Percentiles rank a stretch among this genome's conserved stretches.
These are phyloP conservation scores for Lycorma delicatula DNA, from an alignment of 1,140 invertebrate species.

Conservation along the genomic window DNA sequence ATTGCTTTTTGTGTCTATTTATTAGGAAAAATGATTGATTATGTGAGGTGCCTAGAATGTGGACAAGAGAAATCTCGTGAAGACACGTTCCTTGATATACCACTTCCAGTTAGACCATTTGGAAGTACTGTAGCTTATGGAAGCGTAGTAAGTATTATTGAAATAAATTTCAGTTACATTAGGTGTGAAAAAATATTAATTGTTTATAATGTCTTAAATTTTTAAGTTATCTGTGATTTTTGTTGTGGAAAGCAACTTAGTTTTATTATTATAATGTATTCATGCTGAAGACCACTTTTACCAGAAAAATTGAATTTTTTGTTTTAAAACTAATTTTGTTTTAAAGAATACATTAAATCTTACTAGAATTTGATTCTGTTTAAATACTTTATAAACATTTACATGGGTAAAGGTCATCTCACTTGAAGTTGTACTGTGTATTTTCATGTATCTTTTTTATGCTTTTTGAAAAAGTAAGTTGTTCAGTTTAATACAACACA, in stretches of 20 bases:
- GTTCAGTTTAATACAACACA: too few relatives aligned
- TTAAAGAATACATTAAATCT: too few relatives aligned
- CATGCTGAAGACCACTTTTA: neutral
- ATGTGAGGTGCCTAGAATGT: constrained; percentile 86
- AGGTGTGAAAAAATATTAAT: neutral
- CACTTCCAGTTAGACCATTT: constrained; percentile 78
- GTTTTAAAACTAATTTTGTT: too few relatives aligned
- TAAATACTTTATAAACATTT: too few relatives aligned
- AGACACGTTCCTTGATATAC: constrained; percentile 83
- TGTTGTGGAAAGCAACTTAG: too few relatives aligned
- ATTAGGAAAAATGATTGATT: constrained; percentile 81
- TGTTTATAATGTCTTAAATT: neutral
- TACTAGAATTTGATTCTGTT: too few relatives aligned
- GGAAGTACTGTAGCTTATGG: constrained; percentile 68
- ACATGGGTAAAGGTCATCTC: too few relatives aligned
- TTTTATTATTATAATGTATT: too few relatives aligned
- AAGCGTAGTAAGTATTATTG: constrained; percentile 54
- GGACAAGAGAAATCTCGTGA: constrained; percentile 71
- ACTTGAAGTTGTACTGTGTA: too few relatives aligned
- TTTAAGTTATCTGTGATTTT: neutral
- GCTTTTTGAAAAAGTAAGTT: too few relatives aligned
- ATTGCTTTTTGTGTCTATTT: constrained; percentile 31
- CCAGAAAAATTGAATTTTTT: too few relatives aligned
- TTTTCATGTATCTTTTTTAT: too few relatives aligned
- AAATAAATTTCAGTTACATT: neutral